Conservation (phyloP, 2,888 invertebrate genomes). For the Tetropium fuscum region DNA sequence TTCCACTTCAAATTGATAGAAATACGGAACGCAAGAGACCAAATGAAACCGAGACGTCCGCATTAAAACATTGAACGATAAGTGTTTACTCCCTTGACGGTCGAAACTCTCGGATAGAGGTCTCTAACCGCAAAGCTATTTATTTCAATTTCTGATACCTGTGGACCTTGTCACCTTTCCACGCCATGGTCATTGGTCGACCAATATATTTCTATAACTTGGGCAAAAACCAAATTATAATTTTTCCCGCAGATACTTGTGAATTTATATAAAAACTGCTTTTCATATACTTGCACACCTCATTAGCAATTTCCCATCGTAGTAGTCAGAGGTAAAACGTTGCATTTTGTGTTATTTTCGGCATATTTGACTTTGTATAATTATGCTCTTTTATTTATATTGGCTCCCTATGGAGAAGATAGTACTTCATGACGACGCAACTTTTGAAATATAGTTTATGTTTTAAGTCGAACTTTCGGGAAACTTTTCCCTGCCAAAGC, state of each 20-base stretch:
- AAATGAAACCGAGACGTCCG: not conserved
- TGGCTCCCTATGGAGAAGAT: slow-evolving; percentile 5
- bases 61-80: not conserved
- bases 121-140: slow-evolving; percentile 16
- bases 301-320: not conserved
- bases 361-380: slow-evolving; percentile 11
- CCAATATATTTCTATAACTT: no score
- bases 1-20: no score
- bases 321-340: no score
- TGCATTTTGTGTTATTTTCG: not conserved
- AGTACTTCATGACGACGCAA: not conserved
- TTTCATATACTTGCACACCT: no score
- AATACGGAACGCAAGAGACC: no score
- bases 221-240: no score
- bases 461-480: not conserved
- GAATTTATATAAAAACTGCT: no score
- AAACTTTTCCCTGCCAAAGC: not conserved
- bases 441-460: slow-evolving; percentile 10
- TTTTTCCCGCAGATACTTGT: slow-evolving; percentile 2
- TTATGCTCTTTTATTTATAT: slow-evolving; percentile 15
- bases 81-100: not conserved
- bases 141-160: slow-evolving; percentile 21
- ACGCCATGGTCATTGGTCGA: no score
- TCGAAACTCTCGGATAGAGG: not conserved
- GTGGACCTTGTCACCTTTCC: slow-evolving; percentile 6